Evolutionary conservation across 2,113 vertebrate species (phyloP), one percentile per base, ranked within the genome.

Genomic region (Anas platyrhynchos): DNA sequence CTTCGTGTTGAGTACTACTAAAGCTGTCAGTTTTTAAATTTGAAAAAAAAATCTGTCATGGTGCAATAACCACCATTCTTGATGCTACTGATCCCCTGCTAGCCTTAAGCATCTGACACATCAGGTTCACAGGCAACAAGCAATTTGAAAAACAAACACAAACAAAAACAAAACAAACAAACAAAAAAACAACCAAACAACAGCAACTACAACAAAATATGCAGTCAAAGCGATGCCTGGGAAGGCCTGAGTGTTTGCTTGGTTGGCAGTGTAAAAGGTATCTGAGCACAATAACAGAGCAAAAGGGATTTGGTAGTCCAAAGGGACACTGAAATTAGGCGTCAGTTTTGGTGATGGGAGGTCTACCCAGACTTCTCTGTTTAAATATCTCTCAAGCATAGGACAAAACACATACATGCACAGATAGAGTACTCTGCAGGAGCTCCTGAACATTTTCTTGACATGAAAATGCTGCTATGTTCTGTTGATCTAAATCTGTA

Each of bases 401-500:
- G 8, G 41, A 62, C 58, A 63, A 89, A 86, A 67, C 31, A 79
- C 38, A 41, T 54, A 68, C 32, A 93, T n/a, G 59, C 83, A 91
- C 18, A 80, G 62, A 38, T 87, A 79, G 46, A 91, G 67, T 17
- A 86, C 41, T 16, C 68, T 83, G 63, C 31, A 95, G 67, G 72
- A 93, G 86, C 31, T 83, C 67, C 72, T 74, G 79, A 88, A 94
- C 59, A 2, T 68, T 52, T 71, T 78, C 83, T 86, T 90, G 75
- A 86, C 58, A 26, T 55, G 17, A 22, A 88, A 91, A 62, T 76
- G n/a, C 16, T 62, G 68, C 34, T 95, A 66, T 3, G 14, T 44
- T 91, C 72, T 77, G 63, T 69, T 93, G 93, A 83, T 83, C 36
- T 86, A 91, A 92, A 93, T 88, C 50, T 90, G 23, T 83, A 41